phyloP scores from a whole-genome alignment of 2,797 vertebrate genomes.

The Dallia pectoralis region DNA sequence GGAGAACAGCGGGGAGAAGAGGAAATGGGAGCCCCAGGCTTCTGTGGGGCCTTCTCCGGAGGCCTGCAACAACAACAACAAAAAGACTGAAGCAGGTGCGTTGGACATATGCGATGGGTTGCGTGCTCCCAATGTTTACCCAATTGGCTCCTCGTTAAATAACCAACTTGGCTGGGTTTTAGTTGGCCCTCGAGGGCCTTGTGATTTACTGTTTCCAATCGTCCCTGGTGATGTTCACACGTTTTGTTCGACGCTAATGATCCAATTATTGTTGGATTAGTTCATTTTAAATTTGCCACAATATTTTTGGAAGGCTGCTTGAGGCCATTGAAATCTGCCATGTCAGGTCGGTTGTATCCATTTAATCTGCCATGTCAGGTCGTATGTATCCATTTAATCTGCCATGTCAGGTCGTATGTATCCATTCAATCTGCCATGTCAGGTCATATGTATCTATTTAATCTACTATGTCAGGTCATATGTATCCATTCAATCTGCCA shows the following conservation, averaged over 20 bases:
- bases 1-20: constrained; percentile 3
- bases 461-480: too few relatives aligned
- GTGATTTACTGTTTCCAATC: not conserved
- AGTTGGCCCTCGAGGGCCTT: not conserved
- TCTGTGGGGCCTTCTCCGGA: not conserved
- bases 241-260: not conserved
- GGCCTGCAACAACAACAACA: not conserved
- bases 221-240: not conserved
- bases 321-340: not conserved
- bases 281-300: not conserved
- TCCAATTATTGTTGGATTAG: not conserved
- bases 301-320: not conserved
- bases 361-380: too few relatives aligned
- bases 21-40: not conserved
- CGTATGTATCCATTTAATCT: too few relatives aligned
- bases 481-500: too few relatives aligned
- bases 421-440: too few relatives aligned
- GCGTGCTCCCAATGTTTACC: not conserved
- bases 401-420: too few relatives aligned
- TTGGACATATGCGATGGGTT: not conserved
- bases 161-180: not conserved
- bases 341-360: not conserved
- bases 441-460: too few relatives aligned
- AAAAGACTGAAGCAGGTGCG: not conserved
- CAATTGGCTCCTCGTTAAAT: not conserved